Base-by-base conservation (phyloP, 2,888 invertebrate genomes). In the Hirtodrosophila confusa region DNA sequence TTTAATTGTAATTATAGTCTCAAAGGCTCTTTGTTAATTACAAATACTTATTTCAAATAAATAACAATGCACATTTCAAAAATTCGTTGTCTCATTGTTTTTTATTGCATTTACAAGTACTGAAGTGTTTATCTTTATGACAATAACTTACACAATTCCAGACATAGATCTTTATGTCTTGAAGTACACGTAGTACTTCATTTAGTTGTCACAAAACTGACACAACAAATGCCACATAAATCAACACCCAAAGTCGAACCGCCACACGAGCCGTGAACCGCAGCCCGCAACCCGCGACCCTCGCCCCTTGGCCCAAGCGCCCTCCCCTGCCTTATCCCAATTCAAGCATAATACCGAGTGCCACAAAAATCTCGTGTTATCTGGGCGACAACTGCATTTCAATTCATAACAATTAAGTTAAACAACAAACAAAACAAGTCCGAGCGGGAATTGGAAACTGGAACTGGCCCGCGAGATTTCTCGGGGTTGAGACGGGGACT, bases 371-470 rank as follows among this genome's bases (percentile, higher is more conserved):
- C 11, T 36, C 17, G n/a, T 27, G 73, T 80, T 80, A 79, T 80
- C 80, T 51, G 12, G 29, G 53, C 57, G 48, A 57, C 66, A 76
- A 80, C 66, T 76, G 71, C 79, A 80, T 76, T 80, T 80, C 85
- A 82, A 84, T 82, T 82, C 82, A 82, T 82, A 85, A 80, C 76
- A 82, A 82, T 82, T 82, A 85, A 72, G 53, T 69, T 44, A 48
- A 74, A 74, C 80, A 80, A 76, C 61, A 66, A 58, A 63, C 56
- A 61, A 56, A 61, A 44, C 56, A 54, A 62, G 49, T 60, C 36
- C n/a, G 31, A 17, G 58, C 40, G 35, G 9, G 17, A 33, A 47
- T 40, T 54, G 17, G 17, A 17, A 17, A 17, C 17, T 17, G 17
- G 17, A 17, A 17, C 17, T 17, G 17, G 45, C 48, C 10, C 9